Evolutionary conservation across 2,888 invertebrate genomes (phyloP), one percentile per base, ranked within the genome.

Genomic region (Lissonota sp.): DNA sequence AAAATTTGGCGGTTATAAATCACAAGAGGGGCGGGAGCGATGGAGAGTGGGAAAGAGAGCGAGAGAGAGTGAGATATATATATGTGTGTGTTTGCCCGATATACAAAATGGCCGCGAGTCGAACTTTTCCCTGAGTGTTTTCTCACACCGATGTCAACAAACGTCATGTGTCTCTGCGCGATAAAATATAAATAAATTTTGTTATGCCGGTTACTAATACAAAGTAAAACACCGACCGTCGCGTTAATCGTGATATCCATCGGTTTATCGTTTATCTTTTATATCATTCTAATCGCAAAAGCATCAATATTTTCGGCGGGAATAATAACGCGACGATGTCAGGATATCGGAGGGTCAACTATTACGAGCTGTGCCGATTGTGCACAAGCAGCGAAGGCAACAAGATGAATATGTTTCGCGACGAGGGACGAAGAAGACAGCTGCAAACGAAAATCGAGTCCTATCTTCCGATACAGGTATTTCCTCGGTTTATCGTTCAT

Each of bases 311-410:
- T 86, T 88, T 86, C 85, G 86, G 87, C 84, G 85, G 86, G 87
- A 85, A 87, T 72, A 60, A 42, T 67, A 69, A 58, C 69, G 46
- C 44, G 84, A 89, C 85, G 76, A 95, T 95, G 95, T 94, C 95
- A 84, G 95, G 95, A 88, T 95, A 95, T 91, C 94, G 95, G 87
- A 94, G 95, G 87, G 96, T 96, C 51, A 95, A 95, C 92, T 96
- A 95, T 91, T 95, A 95, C 90, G 96, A 96, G 92, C 92, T 96
- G 86, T 96, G 96, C 89, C 94, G 96, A 86, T 92, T 96, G 83
- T 96, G 96, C 90, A 95, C 95, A 16, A 94, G 94, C 84, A 95
- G 95, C 87, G 94, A 95, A 87, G 94, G 95, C 78, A 94, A 94
- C 84, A 95, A 95, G 91, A 94, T 95, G 84, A 94, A 95, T 90